These are phyloP conservation scores for Drosophila littoralis DNA, from an alignment of 1,140 invertebrate species.

Conservation along the genomic window DNA sequence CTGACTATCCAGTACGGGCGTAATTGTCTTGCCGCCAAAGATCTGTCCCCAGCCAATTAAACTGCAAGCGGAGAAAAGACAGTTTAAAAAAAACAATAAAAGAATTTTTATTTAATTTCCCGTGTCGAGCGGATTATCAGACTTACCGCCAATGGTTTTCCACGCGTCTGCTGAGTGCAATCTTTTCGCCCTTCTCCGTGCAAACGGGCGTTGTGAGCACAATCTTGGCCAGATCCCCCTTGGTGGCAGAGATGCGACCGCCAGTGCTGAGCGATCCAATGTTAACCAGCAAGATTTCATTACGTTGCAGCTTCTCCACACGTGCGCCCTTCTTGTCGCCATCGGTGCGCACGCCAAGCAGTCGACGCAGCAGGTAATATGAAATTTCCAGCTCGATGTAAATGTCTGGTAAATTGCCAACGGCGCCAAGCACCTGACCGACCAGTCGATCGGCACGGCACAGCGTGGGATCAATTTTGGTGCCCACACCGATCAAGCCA, in stretches of 20 bases:
- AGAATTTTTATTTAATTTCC: not conserved
- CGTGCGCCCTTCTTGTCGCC: constrained; percentile 99
- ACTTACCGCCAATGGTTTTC: constrained; percentile 99
- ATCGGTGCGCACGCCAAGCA: constrained; percentile 98
- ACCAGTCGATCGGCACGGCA: constrained; percentile 99
- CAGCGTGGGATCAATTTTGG: constrained; percentile 99
- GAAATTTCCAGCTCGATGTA: constrained; percentile 99
- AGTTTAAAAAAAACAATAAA: constrained; percentile 1
- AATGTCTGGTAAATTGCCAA: constrained; percentile 97
- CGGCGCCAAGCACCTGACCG: constrained; percentile 98
- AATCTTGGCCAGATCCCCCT: constrained; percentile 99
- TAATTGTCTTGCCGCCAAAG: constrained; percentile 90
- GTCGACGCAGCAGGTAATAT: constrained; percentile 97
- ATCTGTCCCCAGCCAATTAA: constrained; percentile 99
- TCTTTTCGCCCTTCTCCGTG: constrained; percentile 99
- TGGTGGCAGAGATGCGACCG: constrained; percentile 97
- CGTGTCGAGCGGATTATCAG: not conserved
- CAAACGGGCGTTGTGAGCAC: constrained; percentile 98
- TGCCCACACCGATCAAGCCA: constrained; percentile 99
- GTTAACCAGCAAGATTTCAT: constrained; percentile 97
- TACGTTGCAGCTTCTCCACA: constrained; percentile 95
- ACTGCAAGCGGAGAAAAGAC: constrained; percentile 85
- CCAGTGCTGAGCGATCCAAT: constrained; percentile 99
- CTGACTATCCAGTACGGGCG: constrained; percentile 74
- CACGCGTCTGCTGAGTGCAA: constrained; percentile 98